Evolutionary conservation across 2,888 invertebrate genomes (phyloP).

Genomic region (Meteorus colon): DNA sequence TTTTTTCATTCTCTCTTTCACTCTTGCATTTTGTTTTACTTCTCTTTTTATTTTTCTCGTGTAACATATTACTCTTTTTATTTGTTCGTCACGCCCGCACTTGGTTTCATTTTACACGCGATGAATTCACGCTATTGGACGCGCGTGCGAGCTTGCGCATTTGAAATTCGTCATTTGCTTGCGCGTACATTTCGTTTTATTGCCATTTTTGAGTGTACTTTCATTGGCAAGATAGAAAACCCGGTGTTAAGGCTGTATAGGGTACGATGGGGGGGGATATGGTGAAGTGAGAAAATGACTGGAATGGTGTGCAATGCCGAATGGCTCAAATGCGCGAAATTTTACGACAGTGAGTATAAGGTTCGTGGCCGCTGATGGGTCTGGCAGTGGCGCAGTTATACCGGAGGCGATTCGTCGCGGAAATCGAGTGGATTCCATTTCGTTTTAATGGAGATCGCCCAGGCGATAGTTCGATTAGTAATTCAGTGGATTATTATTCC

Average conservation of each 20-base stretch:
- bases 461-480: constrained; percentile 58
- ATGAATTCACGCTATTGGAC: constrained; percentile 25
- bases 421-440: constrained; percentile 57
- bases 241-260: neutral
- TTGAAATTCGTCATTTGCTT: constrained; percentile 4
- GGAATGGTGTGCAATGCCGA: constrained; percentile 5
- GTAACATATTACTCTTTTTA: neutral
- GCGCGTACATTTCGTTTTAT: constrained; percentile 21
- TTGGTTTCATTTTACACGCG: constrained; percentile 26
- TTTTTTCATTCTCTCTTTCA: neutral
- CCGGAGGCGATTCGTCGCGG: constrained; percentile 48
- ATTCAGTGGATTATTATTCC: constrained; percentile 62
- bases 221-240: neutral
- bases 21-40: neutral
- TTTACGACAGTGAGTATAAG: constrained; percentile 31
- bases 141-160: constrained; percentile 16
- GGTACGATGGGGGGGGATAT: neutral
- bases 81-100: constrained; percentile 15
- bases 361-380: constrained; percentile 26
- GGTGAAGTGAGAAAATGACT: neutral
- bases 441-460: constrained; percentile 52
- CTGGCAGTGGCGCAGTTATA: constrained; percentile 17
- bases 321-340: constrained; percentile 30
- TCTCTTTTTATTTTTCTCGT: neutral
- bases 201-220: constrained; percentile 15